phyloP scores from a whole-genome alignment of 2,113 vertebrate species.

The Larimichthys polyactis region DNA sequence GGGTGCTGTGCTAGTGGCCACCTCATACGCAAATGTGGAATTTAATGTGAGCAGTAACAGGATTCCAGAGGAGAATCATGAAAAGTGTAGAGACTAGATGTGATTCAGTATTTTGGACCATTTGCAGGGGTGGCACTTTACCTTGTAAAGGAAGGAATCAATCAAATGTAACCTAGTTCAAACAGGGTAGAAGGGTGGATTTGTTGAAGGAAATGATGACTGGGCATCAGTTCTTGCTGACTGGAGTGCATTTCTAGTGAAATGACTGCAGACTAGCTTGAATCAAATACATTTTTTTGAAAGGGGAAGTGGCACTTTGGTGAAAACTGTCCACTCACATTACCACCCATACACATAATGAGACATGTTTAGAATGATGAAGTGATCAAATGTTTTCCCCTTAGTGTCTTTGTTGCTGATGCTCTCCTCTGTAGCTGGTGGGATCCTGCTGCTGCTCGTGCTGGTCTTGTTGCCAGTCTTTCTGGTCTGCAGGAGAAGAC shows the following conservation, averaged over 20 bases:
- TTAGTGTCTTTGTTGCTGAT: conserved; percentile 26
- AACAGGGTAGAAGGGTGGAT: no score
- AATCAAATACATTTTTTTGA: background rate
- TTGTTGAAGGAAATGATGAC: background rate
- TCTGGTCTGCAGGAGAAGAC: conserved; percentile 8
- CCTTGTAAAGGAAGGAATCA: no score
- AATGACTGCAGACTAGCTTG: background rate
- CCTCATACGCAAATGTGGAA: no score
- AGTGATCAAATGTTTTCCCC: background rate
- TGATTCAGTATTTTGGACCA: no score
- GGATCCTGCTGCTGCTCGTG: conserved; percentile 38
- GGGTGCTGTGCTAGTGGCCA: no score
- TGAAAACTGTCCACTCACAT: background rate
- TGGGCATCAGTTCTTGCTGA: background rate
- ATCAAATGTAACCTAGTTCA: no score
- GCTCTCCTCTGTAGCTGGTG: conserved; percentile 3
- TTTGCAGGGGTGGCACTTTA: no score
- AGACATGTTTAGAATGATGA: background rate
- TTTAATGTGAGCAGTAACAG: no score
- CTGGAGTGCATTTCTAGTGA: no score
- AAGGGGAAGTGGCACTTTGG: background rate
- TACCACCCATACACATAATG: background rate
- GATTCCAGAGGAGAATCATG: no score
- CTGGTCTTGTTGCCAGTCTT: conserved; percentile 17
- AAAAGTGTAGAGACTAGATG: no score